Evolutionary conservation across 2,888 invertebrate genomes (phyloP).

Genomic region (Stenchaetothrips biformis): DNA sequence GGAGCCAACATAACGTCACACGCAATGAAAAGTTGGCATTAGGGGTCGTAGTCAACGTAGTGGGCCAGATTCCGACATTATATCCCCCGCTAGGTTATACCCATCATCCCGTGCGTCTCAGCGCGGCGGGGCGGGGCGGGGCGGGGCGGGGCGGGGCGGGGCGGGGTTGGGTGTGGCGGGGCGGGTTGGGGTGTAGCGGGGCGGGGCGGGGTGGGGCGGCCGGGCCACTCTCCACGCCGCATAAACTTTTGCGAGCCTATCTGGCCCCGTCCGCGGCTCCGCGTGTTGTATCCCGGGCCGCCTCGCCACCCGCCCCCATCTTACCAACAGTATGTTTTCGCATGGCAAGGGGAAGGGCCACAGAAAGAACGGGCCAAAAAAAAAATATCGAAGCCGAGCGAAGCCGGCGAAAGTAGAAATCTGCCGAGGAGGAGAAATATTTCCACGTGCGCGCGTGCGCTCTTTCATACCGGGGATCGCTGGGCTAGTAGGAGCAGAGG

Average conservation of each 20-base stretch:
- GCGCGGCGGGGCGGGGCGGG: background rate
- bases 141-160: background rate
- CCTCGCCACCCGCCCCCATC: background rate
- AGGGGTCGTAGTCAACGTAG: background rate
- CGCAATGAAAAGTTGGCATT: constrained; percentile 19
- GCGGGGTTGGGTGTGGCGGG: too few relatives aligned
- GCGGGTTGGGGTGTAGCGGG: too few relatives aligned
- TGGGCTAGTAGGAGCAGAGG: too few relatives aligned
- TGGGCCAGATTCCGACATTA: background rate
- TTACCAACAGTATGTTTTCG: background rate
- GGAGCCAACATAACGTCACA: constrained; percentile 12
- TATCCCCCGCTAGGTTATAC: background rate
- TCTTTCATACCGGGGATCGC: too few relatives aligned
- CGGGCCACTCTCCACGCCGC: background rate
- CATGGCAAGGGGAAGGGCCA: background rate
- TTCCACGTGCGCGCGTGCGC: too few relatives aligned
- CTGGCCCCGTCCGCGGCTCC: background rate
- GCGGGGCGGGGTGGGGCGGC: background rate
- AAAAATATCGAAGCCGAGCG: background rate
- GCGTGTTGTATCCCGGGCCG: background rate
- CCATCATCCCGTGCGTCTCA: background rate
- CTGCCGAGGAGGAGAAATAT: background rate
- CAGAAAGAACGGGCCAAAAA: background rate
- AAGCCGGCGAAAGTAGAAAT: background rate
- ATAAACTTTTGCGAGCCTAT: constrained; percentile 2